Evolutionary conservation across 2,797 vertebrate genomes (phyloP), one percentile per base, ranked within the genome.

Genomic region (Macropodus opercularis): DNA sequence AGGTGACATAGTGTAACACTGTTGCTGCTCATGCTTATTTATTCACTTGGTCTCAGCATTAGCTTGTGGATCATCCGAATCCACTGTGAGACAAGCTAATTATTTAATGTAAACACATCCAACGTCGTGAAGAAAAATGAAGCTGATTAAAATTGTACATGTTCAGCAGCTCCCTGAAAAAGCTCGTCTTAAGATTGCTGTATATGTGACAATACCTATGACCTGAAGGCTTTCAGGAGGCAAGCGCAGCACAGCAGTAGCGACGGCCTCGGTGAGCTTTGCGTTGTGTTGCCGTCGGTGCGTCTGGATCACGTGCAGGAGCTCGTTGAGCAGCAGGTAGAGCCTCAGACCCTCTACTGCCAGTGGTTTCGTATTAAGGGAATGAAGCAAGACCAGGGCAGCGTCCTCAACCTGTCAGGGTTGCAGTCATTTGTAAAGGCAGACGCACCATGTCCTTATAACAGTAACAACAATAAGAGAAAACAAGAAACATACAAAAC

Each of bases 291-390:
- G 60, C 0, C 0, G 1, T 13, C 34, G 27, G 18, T 0, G 1
- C 55, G 59, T 60, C 1, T 69, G 0, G 7, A 75, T 63, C n/a
- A 32, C 35, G 2, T 61, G 52, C 23, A 93, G 77, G 23, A 93
- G 77, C 54, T 91, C 79, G 27, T 64, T 90, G 58, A 94, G 71
- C 57, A 94, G 73, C 77, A 93, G 74, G 77, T 88, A 91, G 70
- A 92, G 38, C 75, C 92, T 90, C 63, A 93, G 46, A 13, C 80
- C 88, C 77, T 93, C 93, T 19, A 88, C 75, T 3, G 87, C 88
- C 46, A 69, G 63, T 4, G 78, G 72, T 4, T 42, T 70, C 31
- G 49, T 11, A 23, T 71, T 22, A 21, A 92, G 42, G 1, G 80
- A 80, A 0, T 36, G 52, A 43, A 93, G 59, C 51, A 93, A 48